Evolutionary conservation across 2,113 vertebrate genomes (phyloP).

Genomic region (Python bivittatus): DNA sequence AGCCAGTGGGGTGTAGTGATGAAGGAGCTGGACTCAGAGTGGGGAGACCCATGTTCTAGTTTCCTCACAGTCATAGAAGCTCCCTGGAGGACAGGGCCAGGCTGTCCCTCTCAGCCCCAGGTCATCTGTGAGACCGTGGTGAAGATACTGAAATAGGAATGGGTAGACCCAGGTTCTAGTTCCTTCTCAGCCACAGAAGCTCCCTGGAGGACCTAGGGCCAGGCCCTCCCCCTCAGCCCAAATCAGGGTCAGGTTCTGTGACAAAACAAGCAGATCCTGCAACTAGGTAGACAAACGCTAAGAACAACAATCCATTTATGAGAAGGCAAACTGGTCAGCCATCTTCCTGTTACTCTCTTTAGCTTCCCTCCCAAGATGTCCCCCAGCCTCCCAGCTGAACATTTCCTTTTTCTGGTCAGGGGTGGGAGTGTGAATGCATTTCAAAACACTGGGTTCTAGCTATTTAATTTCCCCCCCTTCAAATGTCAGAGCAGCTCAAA

Average conservation of each 20-base stretch:
- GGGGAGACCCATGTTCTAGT: background rate
- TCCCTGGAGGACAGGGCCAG: background rate
- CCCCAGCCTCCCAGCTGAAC: background rate
- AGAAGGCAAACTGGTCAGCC: background rate
- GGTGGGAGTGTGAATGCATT: background rate
- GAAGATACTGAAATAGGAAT: background rate
- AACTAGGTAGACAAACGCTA: background rate
- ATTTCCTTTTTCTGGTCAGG: background rate
- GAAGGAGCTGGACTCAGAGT: background rate
- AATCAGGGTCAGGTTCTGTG: background rate
- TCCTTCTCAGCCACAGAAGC: background rate
- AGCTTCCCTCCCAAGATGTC: background rate
- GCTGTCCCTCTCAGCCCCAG: background rate
- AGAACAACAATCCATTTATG: background rate
- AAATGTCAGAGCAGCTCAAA: background rate
- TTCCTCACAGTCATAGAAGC: background rate
- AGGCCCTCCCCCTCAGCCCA: background rate
- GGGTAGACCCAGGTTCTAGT: background rate
- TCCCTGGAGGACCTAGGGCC: background rate
- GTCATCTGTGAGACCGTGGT: background rate
- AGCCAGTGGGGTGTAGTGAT: background rate
- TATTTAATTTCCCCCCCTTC: background rate
- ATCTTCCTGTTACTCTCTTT: background rate
- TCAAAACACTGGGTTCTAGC: background rate
- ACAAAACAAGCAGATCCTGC: background rate